These are phyloP conservation scores for Eledone cirrhosa DNA, from an alignment of 2,888 invertebrate genomes.

Conservation along the genomic window DNA sequence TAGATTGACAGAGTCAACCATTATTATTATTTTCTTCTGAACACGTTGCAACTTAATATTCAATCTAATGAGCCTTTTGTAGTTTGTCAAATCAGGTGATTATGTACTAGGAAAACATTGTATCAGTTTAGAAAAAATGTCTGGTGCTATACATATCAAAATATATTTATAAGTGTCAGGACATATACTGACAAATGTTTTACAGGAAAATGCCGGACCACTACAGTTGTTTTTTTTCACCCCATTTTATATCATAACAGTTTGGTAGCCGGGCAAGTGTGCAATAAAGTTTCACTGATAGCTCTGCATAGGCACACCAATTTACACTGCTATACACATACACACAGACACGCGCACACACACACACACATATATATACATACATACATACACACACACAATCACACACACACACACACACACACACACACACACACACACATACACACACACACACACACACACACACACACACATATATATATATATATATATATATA, in stretches of 20 bases:
- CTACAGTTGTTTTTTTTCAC: too few species aligned
- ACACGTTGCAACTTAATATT: too few species aligned
- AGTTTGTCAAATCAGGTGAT: too few species aligned
- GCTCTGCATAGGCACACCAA: neutral
- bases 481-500: neutral
- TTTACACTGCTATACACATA: neutral
- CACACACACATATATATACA: constrained; percentile 8
- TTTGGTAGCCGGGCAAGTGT: too few species aligned
- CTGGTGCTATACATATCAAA: constrained; percentile 22
- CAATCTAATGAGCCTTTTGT: too few species aligned
- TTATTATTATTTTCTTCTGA: too few species aligned
- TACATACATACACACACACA: constrained; percentile 21
- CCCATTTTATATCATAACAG: too few species aligned
- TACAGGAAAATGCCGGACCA: neutral
- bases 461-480: neutral
- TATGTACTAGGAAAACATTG: too few species aligned
- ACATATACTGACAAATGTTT: constrained; percentile 27
- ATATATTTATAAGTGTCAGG: constrained; percentile 22
- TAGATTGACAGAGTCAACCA: too few species aligned
- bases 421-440: constrained; percentile 33
- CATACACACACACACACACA: neutral
- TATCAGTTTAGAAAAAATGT: too few species aligned
- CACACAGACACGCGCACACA: neutral
- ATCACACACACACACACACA: neutral
- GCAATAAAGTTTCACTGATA: neutral